These are phyloP conservation scores for Volucella bombylans DNA, from an alignment of 2,888 invertebrate species.

Conservation along the genomic window DNA sequence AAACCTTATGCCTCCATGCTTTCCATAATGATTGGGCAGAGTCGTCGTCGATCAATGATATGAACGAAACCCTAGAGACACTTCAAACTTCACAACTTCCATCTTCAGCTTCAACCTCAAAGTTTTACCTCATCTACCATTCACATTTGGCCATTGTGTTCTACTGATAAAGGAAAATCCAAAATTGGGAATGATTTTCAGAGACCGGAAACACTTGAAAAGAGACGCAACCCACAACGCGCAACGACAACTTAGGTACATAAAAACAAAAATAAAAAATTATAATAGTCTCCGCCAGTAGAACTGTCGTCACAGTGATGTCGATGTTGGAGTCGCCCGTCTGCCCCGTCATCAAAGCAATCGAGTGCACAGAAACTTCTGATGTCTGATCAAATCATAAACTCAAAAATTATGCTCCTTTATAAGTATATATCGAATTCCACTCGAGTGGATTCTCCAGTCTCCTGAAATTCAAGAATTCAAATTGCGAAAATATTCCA, in stretches of 20 bases:
- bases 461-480: slow-evolving; percentile 17
- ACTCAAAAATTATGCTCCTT: slow-evolving; percentile 2
- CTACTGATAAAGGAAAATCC: background rate
- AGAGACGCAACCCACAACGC: slow-evolving; percentile 17
- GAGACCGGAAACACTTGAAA: slow-evolving; percentile 57
- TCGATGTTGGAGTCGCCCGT: background rate
- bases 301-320: background rate
- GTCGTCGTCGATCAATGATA: slow-evolving; percentile 2
- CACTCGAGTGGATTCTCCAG: slow-evolving; percentile 22
- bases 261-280: background rate
- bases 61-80: slow-evolving; percentile 13
- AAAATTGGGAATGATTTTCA: background rate
- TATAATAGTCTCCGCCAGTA: background rate
- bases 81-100: background rate
- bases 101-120: no score
- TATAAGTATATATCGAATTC: slow-evolving; percentile 19
- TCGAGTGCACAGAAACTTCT: background rate
- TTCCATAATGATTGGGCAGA: slow-evolving; percentile 37
- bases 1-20: slow-evolving; percentile 11
- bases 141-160: slow-evolving; percentile 1
- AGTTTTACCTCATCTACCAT: slow-evolving; percentile 18
- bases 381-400: slow-evolving; percentile 17
- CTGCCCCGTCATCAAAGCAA: slow-evolving; percentile 17
- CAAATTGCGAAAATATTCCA: slow-evolving; percentile 36
- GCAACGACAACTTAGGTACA: background rate